These are phyloP conservation scores for Bos javanicus DNA, from an alignment of 2,113 vertebrate genomes.

Conservation along the genomic window DNA sequence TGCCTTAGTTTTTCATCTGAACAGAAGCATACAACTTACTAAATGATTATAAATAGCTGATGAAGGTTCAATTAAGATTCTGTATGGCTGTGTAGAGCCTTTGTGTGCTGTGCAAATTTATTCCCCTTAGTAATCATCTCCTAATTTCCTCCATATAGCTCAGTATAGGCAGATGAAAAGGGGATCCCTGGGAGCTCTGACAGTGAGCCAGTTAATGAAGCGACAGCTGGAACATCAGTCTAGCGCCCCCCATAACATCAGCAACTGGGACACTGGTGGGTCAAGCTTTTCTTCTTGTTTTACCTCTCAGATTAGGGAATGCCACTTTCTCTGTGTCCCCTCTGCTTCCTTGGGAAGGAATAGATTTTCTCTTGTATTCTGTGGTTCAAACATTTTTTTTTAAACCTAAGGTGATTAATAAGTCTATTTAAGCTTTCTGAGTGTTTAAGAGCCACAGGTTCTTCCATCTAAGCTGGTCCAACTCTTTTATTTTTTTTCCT, in stretches of 20 bases:
- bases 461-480: not conserved
- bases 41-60: not conserved
- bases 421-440: not conserved
- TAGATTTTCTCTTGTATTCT: constrained; percentile 20
- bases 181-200: constrained; percentile 96
- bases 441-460: not conserved
- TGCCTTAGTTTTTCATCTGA: not conserved
- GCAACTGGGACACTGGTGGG: constrained; percentile 97
- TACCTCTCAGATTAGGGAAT: constrained; percentile 64
- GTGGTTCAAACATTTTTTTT: constrained; percentile 22
- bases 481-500: not conserved
- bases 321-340: constrained; percentile 51
- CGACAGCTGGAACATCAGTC: constrained; percentile 98
- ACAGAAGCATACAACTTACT: not conserved
- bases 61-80: constrained; percentile 8
- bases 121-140: constrained; percentile 72
- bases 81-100: constrained; percentile 64
- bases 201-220: constrained; percentile 99
- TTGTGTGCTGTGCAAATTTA: constrained; percentile 71
- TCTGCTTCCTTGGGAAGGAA: constrained; percentile 6
- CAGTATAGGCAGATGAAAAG: constrained; percentile 99
- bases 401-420: not conserved
- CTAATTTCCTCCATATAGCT: constrained; percentile 87
- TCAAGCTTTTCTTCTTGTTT: constrained; percentile 79
- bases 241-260: constrained; percentile 98